These are phyloP conservation scores for Hydrotaea diabolus DNA, from an alignment of 2,888 invertebrate species.

Conservation along the genomic window DNA sequence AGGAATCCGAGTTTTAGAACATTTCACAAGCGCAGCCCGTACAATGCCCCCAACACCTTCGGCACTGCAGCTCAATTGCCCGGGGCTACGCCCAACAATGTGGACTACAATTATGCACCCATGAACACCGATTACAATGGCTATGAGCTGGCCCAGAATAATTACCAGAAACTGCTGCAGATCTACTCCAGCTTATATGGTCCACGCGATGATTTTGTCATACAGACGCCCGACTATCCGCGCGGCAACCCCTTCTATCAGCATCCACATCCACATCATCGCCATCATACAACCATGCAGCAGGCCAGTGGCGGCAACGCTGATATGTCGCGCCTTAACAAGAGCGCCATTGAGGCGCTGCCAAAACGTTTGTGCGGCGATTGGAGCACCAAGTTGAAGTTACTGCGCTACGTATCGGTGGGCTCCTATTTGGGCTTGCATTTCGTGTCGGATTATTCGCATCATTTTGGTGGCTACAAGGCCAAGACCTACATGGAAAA, in stretches of 20 bases:
- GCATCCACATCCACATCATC: constrained; percentile 30
- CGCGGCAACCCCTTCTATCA: constrained; percentile 73
- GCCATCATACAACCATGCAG: not conserved
- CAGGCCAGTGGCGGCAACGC: not conserved
- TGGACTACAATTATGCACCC: constrained; percentile 62
- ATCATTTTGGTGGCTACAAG: constrained; percentile 88
- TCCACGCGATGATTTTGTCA: constrained; percentile 74
- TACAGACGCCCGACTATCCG: constrained; percentile 76
- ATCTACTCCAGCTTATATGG: constrained; percentile 75
- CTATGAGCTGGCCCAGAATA: constrained; percentile 73
- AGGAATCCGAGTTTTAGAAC: constrained; percentile 61
- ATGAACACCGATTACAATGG: constrained; percentile 70
- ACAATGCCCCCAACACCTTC: constrained; percentile 56
- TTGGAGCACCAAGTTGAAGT: constrained; percentile 89
- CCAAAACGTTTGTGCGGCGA: constrained; percentile 87
- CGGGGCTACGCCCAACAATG: constrained; percentile 45
- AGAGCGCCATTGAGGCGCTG: constrained; percentile 64
- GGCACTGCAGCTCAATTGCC: not conserved
- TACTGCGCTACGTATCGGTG: constrained; percentile 85
- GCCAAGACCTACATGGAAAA: constrained; percentile 87
- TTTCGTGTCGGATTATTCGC: constrained; percentile 89
- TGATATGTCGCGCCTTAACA: constrained; percentile 23
- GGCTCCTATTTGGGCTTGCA: constrained; percentile 85
- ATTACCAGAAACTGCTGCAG: constrained; percentile 74
- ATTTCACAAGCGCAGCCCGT: constrained; percentile 71